Percentiles rank a stretch among this genome's conserved stretches.
These are phyloP conservation scores for Eupithecia insigniata DNA, from an alignment of 2,888 invertebrate genomes.

Conservation along the genomic window DNA sequence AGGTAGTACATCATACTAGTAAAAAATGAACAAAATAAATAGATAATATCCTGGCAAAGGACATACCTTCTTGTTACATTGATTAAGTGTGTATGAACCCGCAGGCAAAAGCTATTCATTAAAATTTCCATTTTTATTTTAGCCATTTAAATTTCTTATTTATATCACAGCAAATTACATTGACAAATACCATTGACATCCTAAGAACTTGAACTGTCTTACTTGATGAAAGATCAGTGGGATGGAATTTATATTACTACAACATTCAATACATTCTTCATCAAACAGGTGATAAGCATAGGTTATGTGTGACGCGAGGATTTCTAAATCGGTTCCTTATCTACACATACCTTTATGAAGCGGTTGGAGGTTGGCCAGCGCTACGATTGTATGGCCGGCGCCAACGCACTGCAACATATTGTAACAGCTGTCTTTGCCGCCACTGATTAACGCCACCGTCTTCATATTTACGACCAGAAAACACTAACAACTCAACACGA, in stretches of 20 bases:
- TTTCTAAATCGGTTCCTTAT: constrained; percentile 49
- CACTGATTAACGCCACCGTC: constrained; percentile 95
- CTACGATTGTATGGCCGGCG: constrained; percentile 97
- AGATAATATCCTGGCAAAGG: not conserved
- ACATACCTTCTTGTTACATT: not conserved
- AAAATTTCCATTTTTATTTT: too few species aligned
- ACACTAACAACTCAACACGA: constrained; percentile 62
- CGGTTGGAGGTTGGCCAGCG: constrained; percentile 97
- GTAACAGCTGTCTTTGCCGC: constrained; percentile 99
- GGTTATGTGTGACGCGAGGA: constrained; percentile 34
- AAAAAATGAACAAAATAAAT: not conserved
- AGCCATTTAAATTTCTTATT: not conserved
- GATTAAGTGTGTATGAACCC: not conserved
- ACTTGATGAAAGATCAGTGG: not conserved
- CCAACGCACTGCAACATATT: constrained; percentile 99
- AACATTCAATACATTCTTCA: constrained; percentile 1
- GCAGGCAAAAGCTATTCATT: too few species aligned
- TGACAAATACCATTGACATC: not conserved
- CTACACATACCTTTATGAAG: constrained; percentile 87
- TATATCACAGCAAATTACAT: not conserved
- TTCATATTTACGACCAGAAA: constrained; percentile 86
- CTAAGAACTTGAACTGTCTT: not conserved
- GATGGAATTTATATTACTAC: constrained; percentile 1
- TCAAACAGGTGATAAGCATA: constrained; percentile 11
- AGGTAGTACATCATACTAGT: too few species aligned